phyloP scores from a whole-genome alignment of 2,888 invertebrate genomes.

The Drosophila villosipedis region DNA sequence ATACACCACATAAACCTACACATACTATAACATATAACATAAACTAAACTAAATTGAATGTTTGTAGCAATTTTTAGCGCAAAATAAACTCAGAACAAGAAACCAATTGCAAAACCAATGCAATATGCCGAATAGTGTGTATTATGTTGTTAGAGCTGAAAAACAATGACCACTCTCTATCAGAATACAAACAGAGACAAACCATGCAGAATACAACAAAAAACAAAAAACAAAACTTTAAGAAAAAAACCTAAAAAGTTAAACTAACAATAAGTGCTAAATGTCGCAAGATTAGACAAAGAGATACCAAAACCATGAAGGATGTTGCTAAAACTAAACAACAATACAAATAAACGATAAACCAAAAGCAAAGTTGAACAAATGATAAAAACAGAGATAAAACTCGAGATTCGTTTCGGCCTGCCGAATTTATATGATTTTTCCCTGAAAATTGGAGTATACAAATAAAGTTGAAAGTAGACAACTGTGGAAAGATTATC shows the following conservation, averaged over 20 bases:
- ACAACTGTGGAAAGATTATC: slow-evolving; percentile 11
- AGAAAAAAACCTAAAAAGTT: slow-evolving; percentile 34
- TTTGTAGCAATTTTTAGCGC: slow-evolving; percentile 71
- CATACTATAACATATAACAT: slow-evolving; percentile 46
- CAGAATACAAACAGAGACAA: slow-evolving; percentile 26
- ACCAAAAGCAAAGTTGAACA: slow-evolving; percentile 36
- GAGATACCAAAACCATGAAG: slow-evolving; percentile 67
- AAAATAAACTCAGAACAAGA: slow-evolving; percentile 49
- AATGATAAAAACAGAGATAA: not conserved
- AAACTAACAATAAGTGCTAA: slow-evolving; percentile 58
- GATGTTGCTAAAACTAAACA: slow-evolving; percentile 42
- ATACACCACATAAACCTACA: slow-evolving; percentile 50
- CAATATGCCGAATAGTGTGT: slow-evolving; percentile 54
- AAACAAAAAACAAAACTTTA: not conserved
- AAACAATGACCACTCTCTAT: slow-evolving; percentile 38
- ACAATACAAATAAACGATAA: slow-evolving; percentile 35
- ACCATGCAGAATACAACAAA: slow-evolving; percentile 42
- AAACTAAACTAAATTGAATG: slow-evolving; percentile 61
- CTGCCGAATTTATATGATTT: slow-evolving; percentile 28
- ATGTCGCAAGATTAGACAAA: slow-evolving; percentile 58
- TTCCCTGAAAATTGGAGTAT: slow-evolving; percentile 2
- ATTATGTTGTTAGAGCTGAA: slow-evolving; percentile 45
- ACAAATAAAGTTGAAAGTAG: not conserved
- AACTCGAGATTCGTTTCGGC: slow-evolving; percentile 29
- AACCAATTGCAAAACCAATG: slow-evolving; percentile 39